Conservation (phyloP, 2,113 vertebrate genomes). For the Paramormyrops kingsleyae region DNA sequence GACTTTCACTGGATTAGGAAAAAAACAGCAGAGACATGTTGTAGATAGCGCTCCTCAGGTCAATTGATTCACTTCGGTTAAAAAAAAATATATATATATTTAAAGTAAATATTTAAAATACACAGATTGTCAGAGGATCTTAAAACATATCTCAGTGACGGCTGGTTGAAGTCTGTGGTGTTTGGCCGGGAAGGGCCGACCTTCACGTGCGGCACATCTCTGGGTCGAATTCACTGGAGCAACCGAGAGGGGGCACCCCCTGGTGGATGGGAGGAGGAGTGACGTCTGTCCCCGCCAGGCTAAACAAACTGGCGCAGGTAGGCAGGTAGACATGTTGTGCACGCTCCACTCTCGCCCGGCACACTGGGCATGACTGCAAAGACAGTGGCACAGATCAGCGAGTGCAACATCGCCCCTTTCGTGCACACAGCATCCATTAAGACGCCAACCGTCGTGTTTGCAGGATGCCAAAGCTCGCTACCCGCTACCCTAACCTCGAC, state of each 20-base stretch:
- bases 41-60: conserved; percentile 50
- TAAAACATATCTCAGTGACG: conserved; percentile 17
- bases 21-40: conserved; percentile 20
- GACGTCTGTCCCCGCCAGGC: conserved; percentile 65
- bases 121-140: conserved; percentile 26
- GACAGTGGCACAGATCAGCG: not conserved
- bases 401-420: not conserved
- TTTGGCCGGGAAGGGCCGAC: not conserved
- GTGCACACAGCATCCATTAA: not conserved
- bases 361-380: conserved; percentile 81
- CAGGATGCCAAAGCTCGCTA: not conserved
- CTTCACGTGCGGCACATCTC: conserved; percentile 47
- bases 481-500: not conserved
- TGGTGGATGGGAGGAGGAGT: conserved; percentile 49
- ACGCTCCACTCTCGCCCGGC: conserved; percentile 82
- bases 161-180: conserved; percentile 13
- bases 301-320: conserved; percentile 91
- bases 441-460: not conserved
- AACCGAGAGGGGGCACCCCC: conserved; percentile 39
- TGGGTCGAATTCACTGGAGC: conserved; percentile 43
- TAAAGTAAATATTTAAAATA: conserved; percentile 11
- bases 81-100: conserved; percentile 24
- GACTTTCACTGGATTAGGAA: conserved; percentile 28
- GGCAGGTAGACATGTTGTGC: conserved; percentile 94
- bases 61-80: conserved; percentile 64